Conservation (phyloP, 2,797 vertebrate genomes). For the Neosilurus mollespiculum region DNA sequence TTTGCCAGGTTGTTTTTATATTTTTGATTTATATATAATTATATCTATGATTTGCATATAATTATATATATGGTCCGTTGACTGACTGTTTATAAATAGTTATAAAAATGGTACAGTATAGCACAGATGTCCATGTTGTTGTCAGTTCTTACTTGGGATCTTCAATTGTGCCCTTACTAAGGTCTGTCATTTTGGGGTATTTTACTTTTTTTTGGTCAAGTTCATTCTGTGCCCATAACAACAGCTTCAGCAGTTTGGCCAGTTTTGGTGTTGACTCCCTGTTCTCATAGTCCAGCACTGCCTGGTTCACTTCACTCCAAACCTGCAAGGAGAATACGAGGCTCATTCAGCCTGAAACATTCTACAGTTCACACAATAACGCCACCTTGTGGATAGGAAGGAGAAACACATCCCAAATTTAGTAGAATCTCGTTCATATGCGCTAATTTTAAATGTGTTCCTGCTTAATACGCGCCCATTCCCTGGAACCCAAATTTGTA, state of each 20-base stretch:
- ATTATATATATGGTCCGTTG: slow-evolving; percentile 65
- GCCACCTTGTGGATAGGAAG: slow-evolving; percentile 18
- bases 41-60: no score
- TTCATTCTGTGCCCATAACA: slow-evolving; percentile 99
- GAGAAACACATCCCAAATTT: background rate
- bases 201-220: slow-evolving; percentile 99
- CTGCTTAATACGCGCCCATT: no score
- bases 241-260: slow-evolving; percentile 95
- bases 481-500: no score
- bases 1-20: slow-evolving; percentile 21
- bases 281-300: slow-evolving; percentile 96
- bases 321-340: slow-evolving; percentile 72
- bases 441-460: no score
- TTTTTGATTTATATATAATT: no score
- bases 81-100: slow-evolving; percentile 76
- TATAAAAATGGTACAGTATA: slow-evolving; percentile 49
- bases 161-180: slow-evolving; percentile 97
- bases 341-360: background rate
- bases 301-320: slow-evolving; percentile 99
- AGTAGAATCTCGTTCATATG: no score
- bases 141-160: slow-evolving; percentile 85
- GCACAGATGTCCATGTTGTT: slow-evolving; percentile 56
- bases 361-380: background rate
- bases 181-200: slow-evolving; percentile 99
- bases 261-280: slow-evolving; percentile 96